Percentiles rank a stretch among this genome's conserved stretches.
These are phyloP conservation scores for Mesaphorura yosii DNA, from an alignment of 1,140 invertebrate genomes.

Conservation along the genomic window DNA sequence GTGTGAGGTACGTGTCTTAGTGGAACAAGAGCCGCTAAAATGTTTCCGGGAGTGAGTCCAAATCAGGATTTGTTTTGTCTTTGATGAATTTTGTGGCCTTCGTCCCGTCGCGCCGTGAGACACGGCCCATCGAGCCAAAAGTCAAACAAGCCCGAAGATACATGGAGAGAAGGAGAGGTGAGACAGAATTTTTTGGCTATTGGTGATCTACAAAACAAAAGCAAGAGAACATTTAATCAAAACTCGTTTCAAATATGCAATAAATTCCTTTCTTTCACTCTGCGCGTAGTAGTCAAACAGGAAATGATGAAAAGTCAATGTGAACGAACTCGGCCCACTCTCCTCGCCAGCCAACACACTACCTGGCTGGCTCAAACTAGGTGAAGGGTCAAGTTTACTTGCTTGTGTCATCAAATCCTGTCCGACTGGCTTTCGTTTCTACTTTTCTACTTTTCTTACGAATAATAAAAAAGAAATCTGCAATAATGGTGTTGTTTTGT, in stretches of 20 bases:
- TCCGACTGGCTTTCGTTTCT: slow-evolving; percentile 28
- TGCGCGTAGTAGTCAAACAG: slow-evolving; percentile 21
- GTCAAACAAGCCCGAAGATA: slow-evolving; percentile 23
- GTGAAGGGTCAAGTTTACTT: slow-evolving; percentile 29
- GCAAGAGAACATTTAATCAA: slow-evolving; percentile 1
- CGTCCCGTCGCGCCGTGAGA: too few species aligned
- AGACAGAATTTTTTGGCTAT: slow-evolving; percentile 30
- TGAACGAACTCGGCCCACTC: slow-evolving; percentile 23
- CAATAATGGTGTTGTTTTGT: too few species aligned
- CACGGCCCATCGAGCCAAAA: too few species aligned
- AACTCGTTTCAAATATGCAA: not conserved
- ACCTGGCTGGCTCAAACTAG: slow-evolving; percentile 15
- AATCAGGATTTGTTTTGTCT: too few species aligned
- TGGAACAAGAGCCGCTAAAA: too few species aligned
- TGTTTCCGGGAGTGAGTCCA: too few species aligned
- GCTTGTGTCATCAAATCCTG: slow-evolving; percentile 24
- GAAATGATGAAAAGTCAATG: slow-evolving; percentile 22
- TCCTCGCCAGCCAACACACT: not conserved
- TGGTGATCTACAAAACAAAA: slow-evolving; percentile 21
- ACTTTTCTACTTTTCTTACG: slow-evolving; percentile 15
- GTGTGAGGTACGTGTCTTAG: too few species aligned
- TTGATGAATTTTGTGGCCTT: too few species aligned
- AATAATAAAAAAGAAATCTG: not conserved
- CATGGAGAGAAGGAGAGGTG: slow-evolving; percentile 18
- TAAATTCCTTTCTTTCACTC: slow-evolving; percentile 2